Evolutionary conservation across 2,797 vertebrate species (phyloP), one percentile per base, ranked within the genome.

Genomic region (Hippoglossus hippoglossus): DNA sequence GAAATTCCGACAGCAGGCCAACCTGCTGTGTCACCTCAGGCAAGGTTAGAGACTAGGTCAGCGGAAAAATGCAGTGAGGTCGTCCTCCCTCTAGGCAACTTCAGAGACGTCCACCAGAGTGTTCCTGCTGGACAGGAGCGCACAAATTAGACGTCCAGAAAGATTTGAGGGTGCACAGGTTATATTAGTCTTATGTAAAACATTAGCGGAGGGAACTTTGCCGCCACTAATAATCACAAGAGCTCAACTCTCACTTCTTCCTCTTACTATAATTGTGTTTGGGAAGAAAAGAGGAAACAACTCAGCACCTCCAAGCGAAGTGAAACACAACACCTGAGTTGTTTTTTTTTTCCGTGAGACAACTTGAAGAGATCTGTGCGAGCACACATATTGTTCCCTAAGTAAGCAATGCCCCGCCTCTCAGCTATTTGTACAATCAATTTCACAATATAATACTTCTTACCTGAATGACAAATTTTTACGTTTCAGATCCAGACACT

Each of bases 301-400:
- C 58, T 76, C 63, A 53, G 54, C 64, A 36, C 70, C 71, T 84
- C 51, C 50, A 21, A 67, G 72, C 12, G 2, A 79, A 46, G 70
- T 81, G 86, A 86, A 89, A 89, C 75, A 60, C 34, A 81, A 85
- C 63, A 88, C 81, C 67, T 66, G 54, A 54, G 76, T 52, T 86
- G 55, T 73, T 71, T 64, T 87, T 64, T 87, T 49, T 49, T 83
- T 77, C 63, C 59, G 47, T 59, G 6, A 61, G 64, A 80, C 59
- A 73, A 71, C 73, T 36, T 51, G 15, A 70, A 51, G 47, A 77
- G 65, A 67, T 69, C 16, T 39, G 47, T 44, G 57, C 18, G 34
- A 54, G 54, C 49, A 16, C 31, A 28, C 58, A 59, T 31, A 11
- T 57, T 52, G 58, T 52, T 77, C 16, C 12, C 36, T 16, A 10